These are phyloP conservation scores for Chironomus tepperi DNA, from an alignment of 1,140 invertebrate species.

Conservation along the genomic window DNA sequence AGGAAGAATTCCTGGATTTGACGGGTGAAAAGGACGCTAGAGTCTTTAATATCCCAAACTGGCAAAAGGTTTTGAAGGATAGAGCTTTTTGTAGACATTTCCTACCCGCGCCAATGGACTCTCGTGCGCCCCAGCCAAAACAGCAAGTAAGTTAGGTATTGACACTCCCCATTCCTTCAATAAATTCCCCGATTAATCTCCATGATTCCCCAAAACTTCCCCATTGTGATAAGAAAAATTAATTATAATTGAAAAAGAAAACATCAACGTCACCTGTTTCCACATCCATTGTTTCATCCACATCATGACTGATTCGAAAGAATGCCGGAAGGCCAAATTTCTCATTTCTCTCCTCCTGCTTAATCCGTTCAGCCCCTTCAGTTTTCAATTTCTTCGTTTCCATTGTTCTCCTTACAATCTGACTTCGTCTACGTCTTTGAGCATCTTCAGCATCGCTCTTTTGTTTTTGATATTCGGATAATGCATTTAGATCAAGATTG, in stretches of 20 bases:
- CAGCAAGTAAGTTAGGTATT: too few relatives aligned
- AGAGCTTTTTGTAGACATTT: too few relatives aligned
- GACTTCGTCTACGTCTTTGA: not conserved
- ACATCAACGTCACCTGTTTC: not conserved
- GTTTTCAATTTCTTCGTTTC: slow-evolving; percentile 3
- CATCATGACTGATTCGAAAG: not conserved
- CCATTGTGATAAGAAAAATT: not conserved
- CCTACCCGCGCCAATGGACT: too few relatives aligned
- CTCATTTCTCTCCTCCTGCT: not conserved
- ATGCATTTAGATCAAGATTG: not conserved
- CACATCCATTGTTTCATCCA: not conserved
- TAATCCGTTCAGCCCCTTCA: not conserved
- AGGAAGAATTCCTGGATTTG: too few relatives aligned
- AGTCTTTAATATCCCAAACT: too few relatives aligned
- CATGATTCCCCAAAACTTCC: not conserved
- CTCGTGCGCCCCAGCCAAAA: too few relatives aligned
- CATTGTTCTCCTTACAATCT: not conserved
- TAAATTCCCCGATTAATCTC: too few relatives aligned
- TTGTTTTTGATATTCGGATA: not conserved
- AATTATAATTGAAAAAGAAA: not conserved
- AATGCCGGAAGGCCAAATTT: not conserved
- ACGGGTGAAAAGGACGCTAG: too few relatives aligned
- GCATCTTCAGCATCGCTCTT: not conserved
- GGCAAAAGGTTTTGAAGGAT: too few relatives aligned
- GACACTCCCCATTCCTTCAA: too few relatives aligned